Percentiles rank a stretch among this genome's conserved stretches.
phyloP scores from a whole-genome alignment of 2,888 invertebrate genomes.

The Agriopis leucophaearia region DNA sequence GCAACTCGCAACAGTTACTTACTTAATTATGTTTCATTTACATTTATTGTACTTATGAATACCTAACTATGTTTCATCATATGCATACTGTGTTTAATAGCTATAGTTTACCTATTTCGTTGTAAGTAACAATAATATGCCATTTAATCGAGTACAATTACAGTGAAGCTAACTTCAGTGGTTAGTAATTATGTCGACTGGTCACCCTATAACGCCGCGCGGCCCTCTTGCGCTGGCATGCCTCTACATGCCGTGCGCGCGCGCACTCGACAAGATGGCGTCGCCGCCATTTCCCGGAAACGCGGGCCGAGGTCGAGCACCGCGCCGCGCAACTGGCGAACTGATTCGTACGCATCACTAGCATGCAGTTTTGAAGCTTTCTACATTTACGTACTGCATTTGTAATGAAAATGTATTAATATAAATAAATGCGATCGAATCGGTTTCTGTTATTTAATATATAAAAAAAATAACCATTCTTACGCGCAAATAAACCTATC shows the following conservation, averaged over 20 bases:
- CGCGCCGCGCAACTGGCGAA: conserved; percentile 33
- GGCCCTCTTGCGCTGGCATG: conserved; percentile 19
- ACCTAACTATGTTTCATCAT: no score
- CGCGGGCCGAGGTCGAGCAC: conserved; percentile 53
- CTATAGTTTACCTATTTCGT: neutral
- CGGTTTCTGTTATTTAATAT: no score
- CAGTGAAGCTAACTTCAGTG: neutral
- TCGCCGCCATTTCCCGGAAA: conserved; percentile 67
- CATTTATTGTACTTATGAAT: no score
- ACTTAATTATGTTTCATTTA: no score
- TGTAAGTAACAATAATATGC: neutral
- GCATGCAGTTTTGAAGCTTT: conserved; percentile 14
- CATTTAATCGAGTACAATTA: neutral
- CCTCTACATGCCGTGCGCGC: conserved; percentile 36
- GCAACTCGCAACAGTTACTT: no score
- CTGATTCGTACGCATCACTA: conserved; percentile 28
- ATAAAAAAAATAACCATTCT: no score
- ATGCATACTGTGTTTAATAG: no score
- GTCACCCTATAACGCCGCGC: conserved; percentile 34
- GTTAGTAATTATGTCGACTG: conserved; percentile 21
- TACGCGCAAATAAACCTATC: no score
- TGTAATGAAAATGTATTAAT: no score
- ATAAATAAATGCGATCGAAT: no score
- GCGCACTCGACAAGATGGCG: conserved; percentile 58
- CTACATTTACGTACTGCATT: neutral